Evolutionary conservation across 2,797 vertebrate species (phyloP).

Genomic region (Vespertilio murinus): DNA sequence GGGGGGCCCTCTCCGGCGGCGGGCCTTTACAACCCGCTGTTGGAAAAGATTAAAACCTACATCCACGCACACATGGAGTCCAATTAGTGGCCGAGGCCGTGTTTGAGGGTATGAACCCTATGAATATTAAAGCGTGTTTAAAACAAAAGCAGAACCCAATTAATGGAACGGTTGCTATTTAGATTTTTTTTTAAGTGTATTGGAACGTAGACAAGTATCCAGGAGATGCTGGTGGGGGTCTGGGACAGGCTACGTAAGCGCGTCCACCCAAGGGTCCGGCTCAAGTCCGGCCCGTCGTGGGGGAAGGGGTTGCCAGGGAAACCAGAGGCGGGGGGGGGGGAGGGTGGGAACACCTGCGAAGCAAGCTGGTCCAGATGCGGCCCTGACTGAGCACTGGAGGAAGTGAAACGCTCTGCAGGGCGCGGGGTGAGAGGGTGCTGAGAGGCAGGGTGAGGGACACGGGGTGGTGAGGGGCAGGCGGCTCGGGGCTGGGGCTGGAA

Average conservation of each 20-base stretch:
- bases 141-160: background rate
- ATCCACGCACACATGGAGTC: background rate
- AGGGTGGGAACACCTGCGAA: background rate
- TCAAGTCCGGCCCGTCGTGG: too few species aligned
- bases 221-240: background rate
- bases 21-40: background rate
- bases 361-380: background rate
- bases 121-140: background rate
- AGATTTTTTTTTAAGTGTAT: background rate
- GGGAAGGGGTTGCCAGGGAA: background rate
- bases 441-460: background rate
- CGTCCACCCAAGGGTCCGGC: background rate
- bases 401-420: background rate
- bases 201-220: background rate
- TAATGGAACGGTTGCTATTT: background rate
- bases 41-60: background rate
- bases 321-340: background rate
- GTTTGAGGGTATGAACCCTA: background rate
- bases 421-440: background rate
- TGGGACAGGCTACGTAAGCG: background rate
- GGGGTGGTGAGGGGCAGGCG: background rate
- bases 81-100: background rate
- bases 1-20: background rate
- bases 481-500: background rate
- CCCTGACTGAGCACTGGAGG: background rate